Evolutionary conservation across 2,113 vertebrate species (phyloP).

Genomic region (Halichoerus grypus): DNA sequence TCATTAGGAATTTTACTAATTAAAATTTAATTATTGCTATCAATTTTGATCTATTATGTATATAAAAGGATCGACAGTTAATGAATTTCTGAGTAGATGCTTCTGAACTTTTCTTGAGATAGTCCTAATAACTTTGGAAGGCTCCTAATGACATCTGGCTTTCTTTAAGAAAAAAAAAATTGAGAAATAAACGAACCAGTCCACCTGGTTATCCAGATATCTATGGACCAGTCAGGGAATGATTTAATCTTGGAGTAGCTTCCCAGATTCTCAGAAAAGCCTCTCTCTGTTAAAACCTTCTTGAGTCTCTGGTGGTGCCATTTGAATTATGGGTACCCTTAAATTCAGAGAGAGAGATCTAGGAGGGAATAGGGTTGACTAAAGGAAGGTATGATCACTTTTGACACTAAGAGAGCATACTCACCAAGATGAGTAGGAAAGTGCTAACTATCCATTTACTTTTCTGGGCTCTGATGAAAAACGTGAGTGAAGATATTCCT

Average conservation of each 20-base stretch:
- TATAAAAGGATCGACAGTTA: constrained; percentile 70
- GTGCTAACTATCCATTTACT: background rate
- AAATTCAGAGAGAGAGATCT: background rate
- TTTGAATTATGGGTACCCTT: background rate
- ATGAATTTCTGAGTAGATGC: constrained; percentile 75
- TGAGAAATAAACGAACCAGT: background rate
- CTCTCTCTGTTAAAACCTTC: background rate
- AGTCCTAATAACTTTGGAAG: constrained; percentile 64
- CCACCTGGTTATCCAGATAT: background rate
- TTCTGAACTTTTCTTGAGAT: constrained; percentile 64
- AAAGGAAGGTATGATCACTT: background rate
- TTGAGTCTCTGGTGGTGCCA: background rate
- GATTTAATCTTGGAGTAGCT: constrained; percentile 9
- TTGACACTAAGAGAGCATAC: background rate
- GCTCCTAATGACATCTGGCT: background rate
- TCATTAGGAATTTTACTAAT: constrained; percentile 60
- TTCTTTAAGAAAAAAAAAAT: constrained; percentile 1
- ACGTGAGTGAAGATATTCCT: background rate
- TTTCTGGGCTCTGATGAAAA: constrained; percentile 31
- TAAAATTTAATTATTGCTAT: constrained; percentile 77
- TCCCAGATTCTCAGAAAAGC: background rate
- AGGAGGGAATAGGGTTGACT: background rate
- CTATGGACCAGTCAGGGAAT: background rate
- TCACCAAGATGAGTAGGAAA: background rate
- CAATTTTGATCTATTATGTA: constrained; percentile 79